Base-by-base conservation (phyloP, 2,888 invertebrate species). In the Alsophila aescularia region DNA sequence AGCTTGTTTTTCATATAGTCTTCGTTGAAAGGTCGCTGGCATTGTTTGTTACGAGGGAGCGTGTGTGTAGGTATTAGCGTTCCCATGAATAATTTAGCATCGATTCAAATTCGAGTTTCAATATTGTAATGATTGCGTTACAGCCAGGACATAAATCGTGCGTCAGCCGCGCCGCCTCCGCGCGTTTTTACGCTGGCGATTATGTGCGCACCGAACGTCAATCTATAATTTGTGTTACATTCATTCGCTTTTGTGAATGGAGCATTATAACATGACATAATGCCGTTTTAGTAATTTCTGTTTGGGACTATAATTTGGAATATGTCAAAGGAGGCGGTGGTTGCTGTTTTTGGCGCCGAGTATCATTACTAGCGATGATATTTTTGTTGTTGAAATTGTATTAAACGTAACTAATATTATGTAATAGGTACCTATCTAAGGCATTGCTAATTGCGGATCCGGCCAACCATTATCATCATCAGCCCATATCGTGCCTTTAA, bases 191-290 rank as follows among this genome's bases (percentile, higher is more conserved):
- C 65, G 58, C 57, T 51, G 52, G 52, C 52, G 51, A 67, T 69
- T 62, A 64, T 64, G 60, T 55, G 56, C 62, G 63, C 59, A 62
- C 64, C 42, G 27, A 40, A 48, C 58, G 58, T 42, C 41, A 41
- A 55, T 59, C 62, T 70, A 69, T 70, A 71, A 75, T 73, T 73
- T 72, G 64, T 64, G 64, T 58, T 64, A 60, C 66, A 66, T 69
- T 69, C 65, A 67, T 63, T 60, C 52, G 50, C 55, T 52, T 62
- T 60, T 60, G 62, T 70, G 70, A 71, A 70, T 70, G 68, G 68
- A 49, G 45, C 54, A 37, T 49, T 52, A 49, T 44, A 53, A 52
- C 49, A 56, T 67, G 68, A 68, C 66, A 64, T 67, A 69, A 72
- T 67, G 52, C 52, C 27, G 47, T 66, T 61, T 58, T 60, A 52